These are phyloP conservation scores for Lottia gigantea DNA, from an alignment of 2,888 invertebrate species.

Conservation along the genomic window DNA sequence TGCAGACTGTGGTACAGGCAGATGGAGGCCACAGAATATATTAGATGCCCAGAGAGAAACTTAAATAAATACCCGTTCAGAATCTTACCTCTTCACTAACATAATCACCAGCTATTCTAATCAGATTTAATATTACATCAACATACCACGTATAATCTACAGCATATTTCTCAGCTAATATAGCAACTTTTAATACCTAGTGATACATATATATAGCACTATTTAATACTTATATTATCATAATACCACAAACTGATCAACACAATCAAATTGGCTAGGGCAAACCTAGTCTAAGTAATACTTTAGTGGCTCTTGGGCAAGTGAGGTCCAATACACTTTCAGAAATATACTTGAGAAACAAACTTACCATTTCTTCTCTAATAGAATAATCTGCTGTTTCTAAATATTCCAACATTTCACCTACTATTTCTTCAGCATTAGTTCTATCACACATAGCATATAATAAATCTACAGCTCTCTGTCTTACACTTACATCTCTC, in stretches of 20 bases:
- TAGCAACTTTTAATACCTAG: conserved; percentile 93
- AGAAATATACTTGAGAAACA: neutral
- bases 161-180: conserved; percentile 98
- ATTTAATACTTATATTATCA: too few species aligned
- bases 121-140: conserved; percentile 97
- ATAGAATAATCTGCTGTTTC: conserved; percentile 99
- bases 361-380: conserved; percentile 93
- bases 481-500: conserved; percentile 96
- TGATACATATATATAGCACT: too few species aligned
- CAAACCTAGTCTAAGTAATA: too few species aligned
- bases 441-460: conserved; percentile 99
- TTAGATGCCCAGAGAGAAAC: too few species aligned
- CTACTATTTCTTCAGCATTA: conserved; percentile 99
- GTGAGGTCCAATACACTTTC: too few species aligned
- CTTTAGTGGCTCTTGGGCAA: too few species aligned
- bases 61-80: too few species aligned
- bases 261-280: too few species aligned
- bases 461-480: conserved; percentile 95
- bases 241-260: too few species aligned
- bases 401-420: conserved; percentile 98
- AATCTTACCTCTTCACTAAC: conserved; percentile 97
- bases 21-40: too few species aligned
- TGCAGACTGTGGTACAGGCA: too few species aligned
- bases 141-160: conserved; percentile 98
- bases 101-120: conserved; percentile 99